These are phyloP conservation scores for Megalops atlanticus DNA, from an alignment of 2,113 vertebrate species.

Conservation along the genomic window DNA sequence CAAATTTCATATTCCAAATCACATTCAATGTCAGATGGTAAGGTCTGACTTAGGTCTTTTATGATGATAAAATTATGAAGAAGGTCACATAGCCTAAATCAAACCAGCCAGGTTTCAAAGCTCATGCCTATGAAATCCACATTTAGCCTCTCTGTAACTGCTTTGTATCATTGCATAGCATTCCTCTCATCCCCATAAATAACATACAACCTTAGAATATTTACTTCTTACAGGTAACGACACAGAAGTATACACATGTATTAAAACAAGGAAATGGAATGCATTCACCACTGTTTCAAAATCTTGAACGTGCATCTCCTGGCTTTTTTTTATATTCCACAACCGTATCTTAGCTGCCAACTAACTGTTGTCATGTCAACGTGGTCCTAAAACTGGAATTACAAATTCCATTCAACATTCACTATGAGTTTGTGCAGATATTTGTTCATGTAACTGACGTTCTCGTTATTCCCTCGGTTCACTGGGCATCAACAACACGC, in stretches of 20 bases:
- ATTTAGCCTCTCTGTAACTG: no score
- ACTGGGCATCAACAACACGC: background rate
- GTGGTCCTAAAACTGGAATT: background rate
- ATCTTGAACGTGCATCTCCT: slow-evolving; percentile 37
- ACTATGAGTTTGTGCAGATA: background rate
- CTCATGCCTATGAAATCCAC: no score
- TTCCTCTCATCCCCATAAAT: no score
- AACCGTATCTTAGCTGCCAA: background rate
- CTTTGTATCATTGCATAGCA: no score
- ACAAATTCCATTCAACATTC: slow-evolving; percentile 44
- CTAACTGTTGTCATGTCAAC: background rate
- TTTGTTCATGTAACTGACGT: slow-evolving; percentile 35
- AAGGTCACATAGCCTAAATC: no score
- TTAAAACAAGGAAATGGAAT: background rate
- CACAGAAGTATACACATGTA: background rate
- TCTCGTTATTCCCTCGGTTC: slow-evolving; percentile 51
- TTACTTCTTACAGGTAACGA: no score
- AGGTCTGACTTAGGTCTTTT: no score
- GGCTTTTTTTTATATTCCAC: background rate
- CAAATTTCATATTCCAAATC: no score
- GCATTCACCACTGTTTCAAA: background rate
- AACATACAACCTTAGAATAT: no score
- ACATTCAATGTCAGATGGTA: no score
- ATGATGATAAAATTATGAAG: no score
- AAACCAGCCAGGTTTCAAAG: no score